Percentiles rank a stretch among this genome's conserved stretches.
Evolutionary conservation across 2,113 vertebrate species (phyloP).

Genomic region (Bambusicola thoracicus): DNA sequence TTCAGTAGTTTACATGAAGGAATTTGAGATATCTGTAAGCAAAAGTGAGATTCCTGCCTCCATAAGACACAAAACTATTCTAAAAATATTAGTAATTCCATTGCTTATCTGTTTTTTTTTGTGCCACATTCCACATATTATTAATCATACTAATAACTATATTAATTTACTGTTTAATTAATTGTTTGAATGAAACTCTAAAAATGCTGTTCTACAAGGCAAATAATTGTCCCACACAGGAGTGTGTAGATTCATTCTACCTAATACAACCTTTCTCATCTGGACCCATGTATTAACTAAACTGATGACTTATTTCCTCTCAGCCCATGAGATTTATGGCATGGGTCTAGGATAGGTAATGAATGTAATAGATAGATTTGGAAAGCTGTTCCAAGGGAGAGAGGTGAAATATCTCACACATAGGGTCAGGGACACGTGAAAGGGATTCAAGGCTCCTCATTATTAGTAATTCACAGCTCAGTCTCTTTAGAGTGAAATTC

Average conservation of each 20-base stretch:
- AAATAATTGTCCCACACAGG: not conserved
- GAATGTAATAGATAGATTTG: not conserved
- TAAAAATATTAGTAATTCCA: not conserved
- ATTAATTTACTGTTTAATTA: not conserved
- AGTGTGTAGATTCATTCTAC: not conserved
- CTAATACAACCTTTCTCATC: not conserved
- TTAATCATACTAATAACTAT: not conserved
- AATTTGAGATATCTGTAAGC: not conserved
- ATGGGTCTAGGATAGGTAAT: not conserved
- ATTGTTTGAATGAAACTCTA: not conserved
- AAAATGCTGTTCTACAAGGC: not conserved
- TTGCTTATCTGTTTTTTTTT: not conserved
- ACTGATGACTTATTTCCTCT: not conserved
- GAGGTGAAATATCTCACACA: not conserved
- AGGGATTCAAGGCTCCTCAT: not conserved
- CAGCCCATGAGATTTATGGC: not conserved
- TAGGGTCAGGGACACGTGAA: not conserved
- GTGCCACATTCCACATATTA: not conserved
- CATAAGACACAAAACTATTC: not conserved
- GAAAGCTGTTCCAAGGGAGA: not conserved
- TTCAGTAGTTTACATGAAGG: not conserved
- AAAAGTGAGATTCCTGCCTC: not conserved
- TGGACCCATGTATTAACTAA: not conserved
- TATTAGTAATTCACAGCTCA: not conserved
- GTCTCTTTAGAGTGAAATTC: not conserved